Percentiles rank a stretch among this genome's conserved stretches.
Conservation (phyloP, 2,113 vertebrate species). For the Neogobius melanostomus region DNA sequence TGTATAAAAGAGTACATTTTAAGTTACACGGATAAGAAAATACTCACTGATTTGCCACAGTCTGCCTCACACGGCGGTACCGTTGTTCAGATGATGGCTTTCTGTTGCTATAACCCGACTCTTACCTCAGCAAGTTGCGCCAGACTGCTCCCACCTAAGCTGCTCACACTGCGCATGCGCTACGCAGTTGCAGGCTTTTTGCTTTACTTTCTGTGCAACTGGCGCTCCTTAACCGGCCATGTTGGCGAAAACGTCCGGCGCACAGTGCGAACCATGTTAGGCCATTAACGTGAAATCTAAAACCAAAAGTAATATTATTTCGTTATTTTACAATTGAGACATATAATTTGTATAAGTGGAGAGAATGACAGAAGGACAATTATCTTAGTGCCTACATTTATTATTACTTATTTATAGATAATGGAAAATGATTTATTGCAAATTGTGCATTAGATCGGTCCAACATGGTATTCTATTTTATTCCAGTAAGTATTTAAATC, state of each 20-base stretch:
- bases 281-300: constrained; percentile 1
- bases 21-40: constrained; percentile 12
- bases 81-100: constrained; percentile 46
- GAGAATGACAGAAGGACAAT: too few relatives aligned
- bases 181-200: neutral
- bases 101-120: constrained; percentile 50
- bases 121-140: constrained; percentile 35
- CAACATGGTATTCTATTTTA: too few relatives aligned
- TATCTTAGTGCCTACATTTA: too few relatives aligned
- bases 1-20: neutral
- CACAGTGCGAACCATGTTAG: neutral
- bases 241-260: constrained; percentile 14
- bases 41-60: constrained; percentile 48
- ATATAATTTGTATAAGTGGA: too few relatives aligned
- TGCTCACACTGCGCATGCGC: constrained; percentile 41
- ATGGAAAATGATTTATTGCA: too few relatives aligned
- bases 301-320: neutral
- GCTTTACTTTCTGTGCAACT: constrained; percentile 18
- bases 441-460: too few relatives aligned
- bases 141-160: constrained; percentile 39
- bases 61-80: constrained; percentile 24
- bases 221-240: constrained; percentile 11
- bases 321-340: too few relatives aligned
- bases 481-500: too few relatives aligned
- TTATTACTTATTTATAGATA: too few relatives aligned